Evolutionary conservation across 92 coral and sea anemone species (phyloP).

Genomic region (Umimayanthus chanpuru): DNA sequence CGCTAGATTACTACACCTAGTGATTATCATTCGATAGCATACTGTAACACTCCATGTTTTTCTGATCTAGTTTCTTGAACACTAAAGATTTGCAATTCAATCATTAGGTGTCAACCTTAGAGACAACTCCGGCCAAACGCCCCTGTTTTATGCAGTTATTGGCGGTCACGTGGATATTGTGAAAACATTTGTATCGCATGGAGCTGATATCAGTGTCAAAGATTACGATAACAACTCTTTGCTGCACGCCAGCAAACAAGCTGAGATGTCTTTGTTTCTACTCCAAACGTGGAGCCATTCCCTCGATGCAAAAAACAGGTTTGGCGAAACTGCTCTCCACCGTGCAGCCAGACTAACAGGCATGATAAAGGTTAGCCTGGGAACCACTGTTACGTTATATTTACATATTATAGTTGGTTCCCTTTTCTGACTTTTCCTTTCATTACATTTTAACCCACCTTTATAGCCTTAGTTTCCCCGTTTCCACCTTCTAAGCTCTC

Average conservation of each 20-base stretch:
- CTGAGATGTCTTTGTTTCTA: not conserved
- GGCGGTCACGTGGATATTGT: not conserved
- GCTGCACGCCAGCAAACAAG: slow-evolving; percentile 11
- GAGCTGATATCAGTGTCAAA: not conserved
- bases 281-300: not conserved
- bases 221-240: not conserved
- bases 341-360: not conserved
- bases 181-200: not conserved
- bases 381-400: not conserved
- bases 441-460: not conserved
- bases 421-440: not conserved
- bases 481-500: not conserved
- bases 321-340: not conserved
- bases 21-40: too few species aligned
- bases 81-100: not conserved
- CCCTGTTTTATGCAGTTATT: not conserved
- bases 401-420: not conserved
- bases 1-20: too few species aligned
- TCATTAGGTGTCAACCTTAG: not conserved
- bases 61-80: not conserved
- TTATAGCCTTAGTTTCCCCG: not conserved
- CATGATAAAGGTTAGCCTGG: not conserved
- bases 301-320: not conserved
- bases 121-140: slow-evolving; percentile 3
- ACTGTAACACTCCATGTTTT: too few species aligned